These are phyloP conservation scores for Bos javanicus DNA, from an alignment of 2,113 vertebrate species.

Conservation along the genomic window DNA sequence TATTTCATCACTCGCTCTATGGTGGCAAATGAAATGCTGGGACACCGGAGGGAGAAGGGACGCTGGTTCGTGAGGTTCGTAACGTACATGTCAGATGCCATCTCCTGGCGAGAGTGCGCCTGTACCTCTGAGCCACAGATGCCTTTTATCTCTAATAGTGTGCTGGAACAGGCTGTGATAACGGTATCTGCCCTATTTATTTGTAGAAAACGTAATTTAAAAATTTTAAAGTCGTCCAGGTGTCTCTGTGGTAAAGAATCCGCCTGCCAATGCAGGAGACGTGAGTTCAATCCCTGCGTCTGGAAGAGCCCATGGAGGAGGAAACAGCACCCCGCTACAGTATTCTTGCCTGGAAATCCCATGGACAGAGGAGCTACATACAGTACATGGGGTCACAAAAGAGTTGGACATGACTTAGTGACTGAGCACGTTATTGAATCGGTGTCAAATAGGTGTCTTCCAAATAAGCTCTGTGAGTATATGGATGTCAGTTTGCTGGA, in stretches of 20 bases:
- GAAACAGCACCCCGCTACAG: neutral
- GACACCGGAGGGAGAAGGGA: slow-evolving; percentile 44
- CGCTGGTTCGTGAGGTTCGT: slow-evolving; percentile 33
- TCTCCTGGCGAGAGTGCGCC: slow-evolving; percentile 69
- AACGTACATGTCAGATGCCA: slow-evolving; percentile 74
- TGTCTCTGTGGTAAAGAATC: neutral
- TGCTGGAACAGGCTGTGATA: neutral
- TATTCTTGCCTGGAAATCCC: neutral
- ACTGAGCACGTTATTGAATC: neutral
- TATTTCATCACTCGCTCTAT: slow-evolving; percentile 51
- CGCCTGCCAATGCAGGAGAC: neutral
- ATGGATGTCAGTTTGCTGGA: neutral
- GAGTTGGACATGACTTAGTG: neutral
- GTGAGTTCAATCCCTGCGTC: neutral
- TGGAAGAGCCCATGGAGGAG: neutral
- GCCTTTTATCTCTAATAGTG: neutral
- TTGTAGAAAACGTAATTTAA: slow-evolving; percentile 31
- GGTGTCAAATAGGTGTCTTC: neutral
- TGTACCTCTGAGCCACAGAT: neutral
- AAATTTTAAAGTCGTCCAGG: neutral
- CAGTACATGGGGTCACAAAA: neutral
- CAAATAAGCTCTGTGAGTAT: neutral
- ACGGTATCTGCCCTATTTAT: neutral
- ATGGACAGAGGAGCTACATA: neutral
- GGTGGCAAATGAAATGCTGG: slow-evolving; percentile 28